Base-by-base conservation (phyloP, 2,888 invertebrate genomes). In the Cremastobaeus sp. region DNA sequence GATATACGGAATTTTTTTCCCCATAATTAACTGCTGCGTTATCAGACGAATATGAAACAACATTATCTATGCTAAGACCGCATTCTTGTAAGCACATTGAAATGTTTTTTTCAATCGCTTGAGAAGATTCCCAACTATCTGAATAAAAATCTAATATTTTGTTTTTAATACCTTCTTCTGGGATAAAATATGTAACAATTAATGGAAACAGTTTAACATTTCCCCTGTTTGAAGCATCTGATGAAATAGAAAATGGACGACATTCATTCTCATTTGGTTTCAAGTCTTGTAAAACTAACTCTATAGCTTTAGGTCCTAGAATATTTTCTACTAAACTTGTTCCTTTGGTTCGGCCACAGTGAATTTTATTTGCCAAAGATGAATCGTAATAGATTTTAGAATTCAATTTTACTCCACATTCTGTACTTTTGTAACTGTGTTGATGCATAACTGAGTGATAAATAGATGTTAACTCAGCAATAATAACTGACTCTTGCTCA, bases 1-100 rank as follows among this genome's bases (percentile, higher is more conserved):
- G 52, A 45, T 39, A 75, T 6, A 74, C 55, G 8, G 54, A 74
- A 43, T 74, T 65, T 37, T 47, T 3, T 15, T 9, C 12, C 4
- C 70, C 59, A 39, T 54, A 74, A 39, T 74, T 74, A 1, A 70
- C 70, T 15, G 45, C 17, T 28, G 70, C 70, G 59, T 74, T 70
- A 34, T 70, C 69, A 14, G 74, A 37, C 5, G 37, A 37, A 37
- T 37, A 37, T 15, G 37, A 37, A 37, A 37, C 37, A n/a, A 37
- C 9, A 37, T 37, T 37, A 5, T 37, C 34, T 6, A 32, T 14
- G 12, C 3, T 5, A 14, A 37, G 9, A 1, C n/a, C 34, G 11
- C n/a, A n/a, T n/a, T 32, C n/a, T n/a, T 32, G 3, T n/a, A 32
- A 3, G 34, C 34, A 32, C 5, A 6, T 32, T n/a, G n/a, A 3